Base-by-base conservation (phyloP, 2,113 vertebrate species). In the Pycnonotus jocosus region DNA sequence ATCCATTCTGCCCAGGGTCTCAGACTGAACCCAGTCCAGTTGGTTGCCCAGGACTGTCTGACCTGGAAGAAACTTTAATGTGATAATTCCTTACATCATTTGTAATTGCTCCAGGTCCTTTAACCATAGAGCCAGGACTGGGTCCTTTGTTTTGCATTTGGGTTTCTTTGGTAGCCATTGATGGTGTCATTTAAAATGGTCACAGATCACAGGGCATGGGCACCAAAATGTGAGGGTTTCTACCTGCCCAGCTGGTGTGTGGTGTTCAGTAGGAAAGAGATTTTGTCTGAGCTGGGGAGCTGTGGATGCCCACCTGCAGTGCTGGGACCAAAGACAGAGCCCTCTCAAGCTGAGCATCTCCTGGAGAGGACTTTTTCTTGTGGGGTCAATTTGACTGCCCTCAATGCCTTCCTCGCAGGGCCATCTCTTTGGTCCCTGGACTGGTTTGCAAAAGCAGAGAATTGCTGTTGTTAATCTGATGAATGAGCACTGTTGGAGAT, bases 1-100 rank as follows among this genome's bases (percentile, higher is more conserved):
- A 77, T 92, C 86, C 95, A 93, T 93, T 88, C 58, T 85, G 92
- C 90, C 88, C 88, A 85, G n/a, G 62, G 93, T 93, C 68, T 88
- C 42, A 65, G 62, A 21, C 71, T 94, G 57, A 81, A 21, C 76
- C 60, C 60, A 48, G 78, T 71, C 81, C 81, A 64, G 44, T 68
- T 14, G 1, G 81, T 81, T 87, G 50, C 57, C 85, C 54, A 16
- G 78, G n/a, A 72, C 73, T 79, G 23, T 53, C 95, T 72, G 71
- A 80, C 85, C 92, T 57, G 62, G 18, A 33, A 54, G 69, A 15
- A 62, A 66, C 42, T 30, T 61, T 35, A 64, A 82, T 92, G 61
- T 44, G 40, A 6, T 79, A 69, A 72, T 81, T 87, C 53, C 37
- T 73, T 80, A 7, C 24, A 45, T 61, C 6, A 31, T 53, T 69